Evolutionary conservation across 2,113 vertebrate genomes (phyloP).

Genomic region (Lycaon pictus): DNA sequence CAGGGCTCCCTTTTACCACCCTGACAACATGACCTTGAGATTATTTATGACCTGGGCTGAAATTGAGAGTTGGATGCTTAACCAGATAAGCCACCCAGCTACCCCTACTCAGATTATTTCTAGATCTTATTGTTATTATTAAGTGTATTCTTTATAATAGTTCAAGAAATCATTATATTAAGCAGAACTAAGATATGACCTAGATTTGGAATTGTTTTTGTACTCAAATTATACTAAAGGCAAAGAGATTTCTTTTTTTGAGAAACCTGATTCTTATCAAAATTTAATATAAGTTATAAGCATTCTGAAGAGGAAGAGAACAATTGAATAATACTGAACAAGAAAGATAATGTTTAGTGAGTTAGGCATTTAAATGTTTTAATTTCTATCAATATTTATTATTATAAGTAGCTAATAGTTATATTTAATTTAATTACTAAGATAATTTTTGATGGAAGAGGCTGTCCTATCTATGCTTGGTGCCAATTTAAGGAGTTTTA

Average conservation of each 20-base stretch:
- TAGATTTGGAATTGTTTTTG: neutral
- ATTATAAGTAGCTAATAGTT: neutral
- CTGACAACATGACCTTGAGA: neutral
- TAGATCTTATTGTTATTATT: neutral
- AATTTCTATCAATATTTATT: conserved; percentile 8
- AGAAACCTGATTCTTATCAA: neutral
- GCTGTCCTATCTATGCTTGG: neutral
- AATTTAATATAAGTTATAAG: neutral
- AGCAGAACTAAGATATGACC: neutral
- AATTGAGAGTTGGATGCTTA: neutral
- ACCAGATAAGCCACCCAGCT: neutral
- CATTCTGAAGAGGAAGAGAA: neutral
- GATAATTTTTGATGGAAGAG: neutral
- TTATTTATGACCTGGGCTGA: neutral
- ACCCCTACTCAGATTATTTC: neutral
- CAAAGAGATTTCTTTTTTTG: neutral
- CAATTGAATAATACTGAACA: neutral
- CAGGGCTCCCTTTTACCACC: neutral
- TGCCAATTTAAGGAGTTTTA: neutral
- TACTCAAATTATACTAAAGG: neutral
- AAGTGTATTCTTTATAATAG: neutral
- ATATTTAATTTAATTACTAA: neutral
- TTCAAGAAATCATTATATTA: neutral
- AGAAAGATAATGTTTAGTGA: neutral
- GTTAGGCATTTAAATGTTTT: neutral